Conservation (phyloP, 2,888 invertebrate species). For the Smittia sp. region DNA sequence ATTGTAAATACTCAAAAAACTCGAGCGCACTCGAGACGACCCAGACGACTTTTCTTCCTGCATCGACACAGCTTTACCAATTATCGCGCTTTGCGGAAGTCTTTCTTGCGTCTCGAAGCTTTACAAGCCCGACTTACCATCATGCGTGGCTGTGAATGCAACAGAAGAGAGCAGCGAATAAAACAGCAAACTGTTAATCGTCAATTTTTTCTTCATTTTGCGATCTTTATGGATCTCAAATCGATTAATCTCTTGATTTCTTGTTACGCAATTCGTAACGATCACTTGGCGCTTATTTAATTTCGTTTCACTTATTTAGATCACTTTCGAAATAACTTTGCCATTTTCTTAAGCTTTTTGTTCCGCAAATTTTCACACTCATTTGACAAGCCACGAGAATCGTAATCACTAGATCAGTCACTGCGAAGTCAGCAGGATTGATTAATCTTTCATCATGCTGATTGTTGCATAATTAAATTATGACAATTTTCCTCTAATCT, state of each 20-base stretch:
- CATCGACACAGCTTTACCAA: too few species aligned
- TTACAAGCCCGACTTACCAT: constrained; percentile 9
- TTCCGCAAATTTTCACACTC: neutral
- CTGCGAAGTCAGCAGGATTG: too few species aligned
- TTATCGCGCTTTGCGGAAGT: too few species aligned
- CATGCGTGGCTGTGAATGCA: neutral
- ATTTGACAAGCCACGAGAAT: neutral
- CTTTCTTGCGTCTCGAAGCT: too few species aligned
- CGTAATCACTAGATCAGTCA: too few species aligned
- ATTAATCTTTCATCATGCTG: too few species aligned
- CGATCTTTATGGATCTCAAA: neutral
- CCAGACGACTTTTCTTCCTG: too few species aligned
- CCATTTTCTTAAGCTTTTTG: too few species aligned
- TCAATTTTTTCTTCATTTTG: constrained; percentile 24
- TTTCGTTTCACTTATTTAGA: too few species aligned
- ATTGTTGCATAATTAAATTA: too few species aligned
- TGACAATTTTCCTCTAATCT: neutral
- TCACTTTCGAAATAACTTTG: too few species aligned
- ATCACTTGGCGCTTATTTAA: neutral
- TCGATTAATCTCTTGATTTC: neutral
- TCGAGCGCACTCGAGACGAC: too few species aligned
- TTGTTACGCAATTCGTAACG: neutral
- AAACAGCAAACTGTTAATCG: neutral
- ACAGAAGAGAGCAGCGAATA: neutral
- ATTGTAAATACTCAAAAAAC: neutral